Percentiles rank a stretch among this genome's conserved stretches.
These are phyloP conservation scores for Channa argus DNA, from an alignment of 2,113 vertebrate genomes.

Conservation along the genomic window DNA sequence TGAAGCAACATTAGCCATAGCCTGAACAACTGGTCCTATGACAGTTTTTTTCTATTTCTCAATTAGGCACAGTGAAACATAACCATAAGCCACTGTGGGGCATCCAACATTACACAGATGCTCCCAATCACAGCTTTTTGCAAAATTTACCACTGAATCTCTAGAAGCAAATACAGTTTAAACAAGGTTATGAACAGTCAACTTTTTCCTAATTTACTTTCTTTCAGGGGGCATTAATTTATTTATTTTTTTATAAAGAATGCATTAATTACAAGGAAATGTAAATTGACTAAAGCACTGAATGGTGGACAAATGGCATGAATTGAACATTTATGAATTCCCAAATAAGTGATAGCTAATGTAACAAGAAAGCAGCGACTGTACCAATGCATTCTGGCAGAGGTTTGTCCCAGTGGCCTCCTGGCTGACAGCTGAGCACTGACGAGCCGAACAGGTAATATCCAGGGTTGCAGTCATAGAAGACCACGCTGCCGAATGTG, in stretches of 20 bases:
- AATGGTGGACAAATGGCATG: neutral
- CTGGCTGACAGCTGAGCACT: conserved; percentile 94
- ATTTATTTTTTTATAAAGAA: neutral
- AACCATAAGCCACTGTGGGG: conserved; percentile 34
- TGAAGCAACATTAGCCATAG: conserved; percentile 31
- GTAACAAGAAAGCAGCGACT: conserved; percentile 47
- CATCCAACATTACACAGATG: conserved; percentile 45
- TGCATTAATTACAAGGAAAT: neutral
- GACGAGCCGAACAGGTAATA: conserved; percentile 96
- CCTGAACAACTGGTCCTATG: conserved; percentile 49
- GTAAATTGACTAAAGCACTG: neutral
- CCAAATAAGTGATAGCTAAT: neutral
- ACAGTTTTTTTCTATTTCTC: conserved; percentile 36
- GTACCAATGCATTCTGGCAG: conserved; percentile 97
- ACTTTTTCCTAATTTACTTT: too few relatives aligned
- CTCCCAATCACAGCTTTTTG: conserved; percentile 30
- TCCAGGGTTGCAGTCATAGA: conserved; percentile 97
- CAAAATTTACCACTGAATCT: conserved; percentile 34
- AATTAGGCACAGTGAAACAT: conserved; percentile 35
- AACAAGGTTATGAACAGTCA: conserved; percentile 22
- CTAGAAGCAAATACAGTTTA: conserved; percentile 9
- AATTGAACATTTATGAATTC: neutral
- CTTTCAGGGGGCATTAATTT: neutral
- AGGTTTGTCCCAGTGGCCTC: conserved; percentile 96
- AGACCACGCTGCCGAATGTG: conserved; percentile 95